Conservation (phyloP, 2,888 invertebrate species). For the Cryptocephalus primarius region DNA sequence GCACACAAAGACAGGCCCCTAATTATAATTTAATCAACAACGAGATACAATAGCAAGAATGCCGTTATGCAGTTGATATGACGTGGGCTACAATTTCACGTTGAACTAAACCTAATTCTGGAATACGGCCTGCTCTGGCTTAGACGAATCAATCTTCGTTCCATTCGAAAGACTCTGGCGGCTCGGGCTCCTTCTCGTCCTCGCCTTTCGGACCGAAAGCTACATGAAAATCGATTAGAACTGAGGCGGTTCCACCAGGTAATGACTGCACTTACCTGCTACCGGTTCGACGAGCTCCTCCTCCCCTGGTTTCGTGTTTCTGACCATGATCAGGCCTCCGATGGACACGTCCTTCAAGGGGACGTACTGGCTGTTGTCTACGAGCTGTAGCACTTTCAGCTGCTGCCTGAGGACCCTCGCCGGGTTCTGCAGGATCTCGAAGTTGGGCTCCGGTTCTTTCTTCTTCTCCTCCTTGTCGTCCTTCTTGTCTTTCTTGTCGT, state of each 20-base stretch:
- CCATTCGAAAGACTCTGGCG: constrained; percentile 96
- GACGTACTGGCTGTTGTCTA: constrained; percentile 69
- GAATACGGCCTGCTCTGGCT: too few relatives aligned
- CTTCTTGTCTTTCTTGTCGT: constrained; percentile 35
- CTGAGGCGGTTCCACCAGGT: background rate
- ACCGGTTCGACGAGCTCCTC: constrained; percentile 89
- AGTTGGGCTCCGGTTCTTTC: constrained; percentile 86
- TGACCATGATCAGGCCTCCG: constrained; percentile 93
- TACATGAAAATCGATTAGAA: constrained; percentile 11
- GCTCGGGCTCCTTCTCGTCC: constrained; percentile 93
- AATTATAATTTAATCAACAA: too few relatives aligned
- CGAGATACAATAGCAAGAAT: too few relatives aligned
- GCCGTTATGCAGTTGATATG: too few relatives aligned
- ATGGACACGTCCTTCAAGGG: constrained; percentile 87
- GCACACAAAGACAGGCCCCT: too few relatives aligned
- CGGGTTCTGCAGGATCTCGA: constrained; percentile 89
- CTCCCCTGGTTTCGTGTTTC: constrained; percentile 66
- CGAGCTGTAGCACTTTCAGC: constrained; percentile 62
- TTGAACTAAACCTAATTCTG: too few relatives aligned
- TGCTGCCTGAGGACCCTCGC: constrained; percentile 91
- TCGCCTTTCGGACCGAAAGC: constrained; percentile 85
- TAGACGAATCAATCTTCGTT: constrained; percentile 57
- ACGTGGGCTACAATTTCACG: too few relatives aligned
- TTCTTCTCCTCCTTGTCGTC: constrained; percentile 45
- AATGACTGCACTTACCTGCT: constrained; percentile 41